Percentiles rank a stretch among this genome's conserved stretches.
phyloP scores from a whole-genome alignment of 2,797 vertebrate species.

The Menidia menidia region DNA sequence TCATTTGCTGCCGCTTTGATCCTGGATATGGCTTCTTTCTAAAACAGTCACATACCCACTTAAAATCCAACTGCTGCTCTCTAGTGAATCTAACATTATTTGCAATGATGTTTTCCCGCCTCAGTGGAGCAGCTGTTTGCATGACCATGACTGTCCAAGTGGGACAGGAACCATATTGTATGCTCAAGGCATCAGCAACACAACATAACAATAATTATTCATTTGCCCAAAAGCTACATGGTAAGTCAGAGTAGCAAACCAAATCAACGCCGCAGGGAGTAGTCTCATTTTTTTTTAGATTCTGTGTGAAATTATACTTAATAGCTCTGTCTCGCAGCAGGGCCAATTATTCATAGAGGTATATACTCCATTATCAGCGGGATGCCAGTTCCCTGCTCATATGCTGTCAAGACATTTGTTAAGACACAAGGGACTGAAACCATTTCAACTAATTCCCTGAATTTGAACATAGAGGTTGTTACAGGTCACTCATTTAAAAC shows the following conservation, averaged over 20 bases:
- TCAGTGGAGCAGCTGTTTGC: slow-evolving; percentile 53
- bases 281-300: slow-evolving; percentile 22
- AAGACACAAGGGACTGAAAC: background rate
- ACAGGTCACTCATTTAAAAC: background rate
- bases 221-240: slow-evolving; percentile 48
- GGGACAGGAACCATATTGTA: slow-evolving; percentile 68
- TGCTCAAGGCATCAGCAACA: slow-evolving; percentile 55
- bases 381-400: slow-evolving; percentile 17
- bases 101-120: slow-evolving; percentile 39
- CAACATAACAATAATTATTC: slow-evolving; percentile 52
- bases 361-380: background rate
- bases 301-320: slow-evolving; percentile 15
- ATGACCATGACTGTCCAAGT: slow-evolving; percentile 56
- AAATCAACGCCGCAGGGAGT: slow-evolving; percentile 30
- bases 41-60: slow-evolving; percentile 29
- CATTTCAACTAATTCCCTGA: slow-evolving; percentile 2
- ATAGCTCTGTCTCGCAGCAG: slow-evolving; percentile 31
- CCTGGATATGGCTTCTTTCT: slow-evolving; percentile 16
- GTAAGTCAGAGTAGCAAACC: slow-evolving; percentile 33
- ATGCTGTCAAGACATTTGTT: slow-evolving; percentile 13
- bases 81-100: slow-evolving; percentile 21
- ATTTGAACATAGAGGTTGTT: slow-evolving; percentile 16
- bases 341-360: slow-evolving; percentile 4
- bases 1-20: background rate
- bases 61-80: slow-evolving; percentile 16